Percentiles rank a stretch among this genome's conserved stretches.
Conservation (phyloP, 2,797 vertebrate species). For the Sebastes taczanowskii region DNA sequence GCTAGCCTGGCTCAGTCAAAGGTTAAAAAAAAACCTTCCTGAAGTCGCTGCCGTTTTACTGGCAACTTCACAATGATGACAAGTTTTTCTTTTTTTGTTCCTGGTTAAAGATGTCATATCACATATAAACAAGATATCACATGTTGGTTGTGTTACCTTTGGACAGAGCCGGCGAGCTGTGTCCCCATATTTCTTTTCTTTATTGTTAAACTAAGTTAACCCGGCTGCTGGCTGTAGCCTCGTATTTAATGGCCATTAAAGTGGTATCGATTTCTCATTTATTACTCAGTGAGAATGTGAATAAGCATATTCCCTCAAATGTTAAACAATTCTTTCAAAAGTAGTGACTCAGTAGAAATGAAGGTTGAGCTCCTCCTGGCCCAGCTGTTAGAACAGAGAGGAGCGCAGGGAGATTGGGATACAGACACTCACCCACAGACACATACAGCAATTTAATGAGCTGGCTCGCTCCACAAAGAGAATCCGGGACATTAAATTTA, state of each 20-base stretch:
- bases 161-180: not conserved
- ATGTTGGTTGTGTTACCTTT: not conserved
- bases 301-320: not conserved
- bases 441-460: conserved; percentile 34
- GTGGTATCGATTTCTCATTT: not conserved
- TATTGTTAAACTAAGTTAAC: too few species aligned
- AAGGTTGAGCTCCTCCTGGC: not conserved
- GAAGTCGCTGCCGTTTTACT: too few species aligned
- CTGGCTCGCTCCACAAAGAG: conserved; percentile 25
- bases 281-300: not conserved
- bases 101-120: not conserved
- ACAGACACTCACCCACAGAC: not conserved
- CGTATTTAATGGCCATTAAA: not conserved
- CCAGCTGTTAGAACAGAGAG: conserved; percentile 11
- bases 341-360: not conserved
- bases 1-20: not conserved
- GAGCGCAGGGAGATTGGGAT: not conserved
- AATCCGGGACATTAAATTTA: not conserved
- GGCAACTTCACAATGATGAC: not conserved
- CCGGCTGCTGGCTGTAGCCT: not conserved
- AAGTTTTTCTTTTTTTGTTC: not conserved
- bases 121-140: not conserved
- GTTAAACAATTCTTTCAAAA: not conserved
- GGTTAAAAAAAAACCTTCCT: not conserved
- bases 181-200: not conserved